Base-by-base conservation (phyloP, 2,797 vertebrate genomes). In the Alfaro cultratus region DNA sequence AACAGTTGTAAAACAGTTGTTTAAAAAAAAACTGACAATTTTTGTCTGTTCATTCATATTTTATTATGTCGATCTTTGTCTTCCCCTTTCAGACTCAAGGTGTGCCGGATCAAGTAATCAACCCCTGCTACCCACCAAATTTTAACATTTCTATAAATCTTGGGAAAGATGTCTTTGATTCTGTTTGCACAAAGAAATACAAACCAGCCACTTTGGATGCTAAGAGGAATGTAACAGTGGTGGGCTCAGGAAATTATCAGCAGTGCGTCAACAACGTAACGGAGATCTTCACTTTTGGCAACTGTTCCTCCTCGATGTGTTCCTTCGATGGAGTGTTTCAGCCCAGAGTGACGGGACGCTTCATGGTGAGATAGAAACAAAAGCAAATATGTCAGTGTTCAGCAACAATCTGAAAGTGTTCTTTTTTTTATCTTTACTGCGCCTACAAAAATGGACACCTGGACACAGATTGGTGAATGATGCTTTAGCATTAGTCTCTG, bases 41-140 rank as follows among this genome's bases (percentile, higher is more conserved):
- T 53, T 55, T 55, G 26, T 10, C 26, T 55, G 26, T n/a, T 55
- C 26, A n/a, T n/a, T 55, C 11, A 55, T 55, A 55, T 26, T 55
- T n/a, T 45, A 1, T 45, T 15, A 71, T 3, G 15, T 45, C 73
- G 1, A 23, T 71, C 8, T 76, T 47, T 73, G 64, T 64, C 41
- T 26, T 2, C n/a, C 49, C 55, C 49, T 80, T 84, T 83, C 75
- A 95, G 94, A 82, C 41, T 79, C 71, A 67, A 71, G 55, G 0
- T 70, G 43, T 76, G 15, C 62, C 2, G 1, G 0, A 45, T 13
- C 16, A 9, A 0, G 47, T 94, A 0, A 18, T 1, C 1, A 94
- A 97, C 36, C 97, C 97, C 5, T 98, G 97, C 84, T 97, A 96
- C 75, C 96, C 97, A 0, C 68, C 26, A 34, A 86, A 84, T 60